These are phyloP conservation scores for Caenorhabditis angaria DNA, from an alignment of 2,888 invertebrate genomes.

Conservation along the genomic window DNA sequence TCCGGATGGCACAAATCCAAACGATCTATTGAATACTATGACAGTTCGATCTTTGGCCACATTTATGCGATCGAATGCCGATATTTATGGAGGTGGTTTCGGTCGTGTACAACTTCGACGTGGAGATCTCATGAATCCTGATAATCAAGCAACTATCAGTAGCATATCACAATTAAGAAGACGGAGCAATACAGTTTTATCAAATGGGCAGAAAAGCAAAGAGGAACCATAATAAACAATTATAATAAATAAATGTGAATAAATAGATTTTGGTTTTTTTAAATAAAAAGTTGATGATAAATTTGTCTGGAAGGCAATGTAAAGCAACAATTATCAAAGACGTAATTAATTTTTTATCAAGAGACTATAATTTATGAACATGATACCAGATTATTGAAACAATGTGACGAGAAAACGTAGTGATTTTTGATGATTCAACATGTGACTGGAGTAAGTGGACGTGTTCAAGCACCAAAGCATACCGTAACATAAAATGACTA, in stretches of 20 bases:
- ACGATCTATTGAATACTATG: conserved; percentile 57
- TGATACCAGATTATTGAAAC: no score
- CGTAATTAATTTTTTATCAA: no score
- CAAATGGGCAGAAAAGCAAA: background rate
- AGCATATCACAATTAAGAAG: conserved; percentile 27
- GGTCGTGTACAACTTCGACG: conserved; percentile 48
- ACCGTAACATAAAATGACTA: no score
- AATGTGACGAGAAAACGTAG: no score
- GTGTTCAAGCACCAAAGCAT: no score
- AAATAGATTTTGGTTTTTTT: background rate
- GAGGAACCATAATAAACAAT: background rate
- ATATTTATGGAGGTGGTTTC: conserved; percentile 60
- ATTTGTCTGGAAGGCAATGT: no score
- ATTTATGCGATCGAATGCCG: conserved; percentile 54
- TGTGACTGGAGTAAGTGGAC: no score
- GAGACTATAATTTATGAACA: no score
- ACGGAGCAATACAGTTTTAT: background rate
- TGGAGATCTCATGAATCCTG: conserved; percentile 25
- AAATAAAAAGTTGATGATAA: background rate
- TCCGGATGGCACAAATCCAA: conserved; percentile 28
- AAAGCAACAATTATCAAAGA: no score
- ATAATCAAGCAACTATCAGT: conserved; percentile 34
- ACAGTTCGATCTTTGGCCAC: conserved; percentile 59
- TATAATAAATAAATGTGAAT: background rate
- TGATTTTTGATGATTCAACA: no score